These are phyloP conservation scores for Zapornia atra DNA, from an alignment of 2,113 vertebrate genomes.

Conservation along the genomic window DNA sequence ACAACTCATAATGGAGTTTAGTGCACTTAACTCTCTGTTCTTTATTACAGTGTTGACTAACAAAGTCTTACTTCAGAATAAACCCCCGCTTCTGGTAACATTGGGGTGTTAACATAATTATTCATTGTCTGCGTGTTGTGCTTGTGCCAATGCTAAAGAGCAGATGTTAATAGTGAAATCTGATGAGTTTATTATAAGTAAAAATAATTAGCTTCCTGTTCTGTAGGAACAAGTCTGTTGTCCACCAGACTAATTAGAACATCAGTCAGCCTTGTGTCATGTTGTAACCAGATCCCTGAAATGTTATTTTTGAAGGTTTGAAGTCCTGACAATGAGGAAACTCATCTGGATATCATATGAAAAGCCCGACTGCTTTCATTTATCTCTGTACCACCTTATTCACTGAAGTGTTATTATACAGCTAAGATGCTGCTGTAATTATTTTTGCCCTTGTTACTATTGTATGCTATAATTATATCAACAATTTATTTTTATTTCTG, in stretches of 20 bases:
- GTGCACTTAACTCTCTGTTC: constrained; percentile 1
- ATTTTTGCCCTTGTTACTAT: background rate
- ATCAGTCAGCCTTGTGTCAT: constrained; percentile 15
- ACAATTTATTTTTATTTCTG: background rate
- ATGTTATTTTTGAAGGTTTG: background rate
- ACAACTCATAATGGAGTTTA: constrained; percentile 22
- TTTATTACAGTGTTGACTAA: constrained; percentile 44
- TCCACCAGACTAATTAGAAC: constrained; percentile 42
- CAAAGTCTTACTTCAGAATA: constrained; percentile 17
- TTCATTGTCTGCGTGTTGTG: constrained; percentile 26
- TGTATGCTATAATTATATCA: background rate
- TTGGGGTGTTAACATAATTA: background rate
- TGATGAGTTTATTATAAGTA: constrained; percentile 31
- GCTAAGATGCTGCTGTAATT: background rate
- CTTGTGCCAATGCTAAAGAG: constrained; percentile 13
- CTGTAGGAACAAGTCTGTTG: constrained; percentile 35
- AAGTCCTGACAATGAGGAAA: background rate
- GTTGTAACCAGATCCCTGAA: constrained; percentile 26
- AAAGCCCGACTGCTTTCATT: background rate
- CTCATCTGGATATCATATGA: background rate
- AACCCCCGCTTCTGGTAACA: background rate
- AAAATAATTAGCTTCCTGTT: constrained; percentile 60
- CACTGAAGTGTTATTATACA: background rate
- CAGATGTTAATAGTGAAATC: constrained; percentile 49
- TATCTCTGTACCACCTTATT: background rate